These are phyloP conservation scores for Pandemis cinnamomeana DNA, from an alignment of 2,888 invertebrate genomes.

Conservation along the genomic window DNA sequence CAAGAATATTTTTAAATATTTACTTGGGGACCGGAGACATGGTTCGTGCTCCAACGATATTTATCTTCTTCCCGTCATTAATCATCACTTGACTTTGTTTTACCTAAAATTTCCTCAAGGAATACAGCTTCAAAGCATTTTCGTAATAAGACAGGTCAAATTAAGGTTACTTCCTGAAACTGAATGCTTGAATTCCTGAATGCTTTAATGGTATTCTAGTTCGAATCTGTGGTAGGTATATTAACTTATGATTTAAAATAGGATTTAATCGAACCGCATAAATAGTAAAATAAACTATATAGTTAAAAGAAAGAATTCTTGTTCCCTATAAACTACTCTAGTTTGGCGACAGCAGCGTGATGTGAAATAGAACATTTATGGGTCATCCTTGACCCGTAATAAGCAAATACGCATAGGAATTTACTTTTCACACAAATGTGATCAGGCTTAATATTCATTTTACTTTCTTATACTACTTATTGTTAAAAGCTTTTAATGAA, in stretches of 20 bases:
- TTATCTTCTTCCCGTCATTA: slow-evolving; percentile 32
- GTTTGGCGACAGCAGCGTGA: slow-evolving; percentile 72
- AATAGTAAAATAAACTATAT: slow-evolving; percentile 63
- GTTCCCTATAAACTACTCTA: slow-evolving; percentile 58
- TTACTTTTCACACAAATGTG: too few species aligned
- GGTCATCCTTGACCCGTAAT: slow-evolving; percentile 2
- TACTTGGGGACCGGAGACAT: not conserved
- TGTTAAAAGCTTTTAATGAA: not conserved
- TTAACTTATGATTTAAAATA: slow-evolving; percentile 43
- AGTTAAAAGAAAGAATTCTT: slow-evolving; percentile 50
- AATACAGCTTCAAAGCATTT: slow-evolving; percentile 29
- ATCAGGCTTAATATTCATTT: too few species aligned
- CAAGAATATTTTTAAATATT: slow-evolving; percentile 14
- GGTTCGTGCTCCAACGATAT: slow-evolving; percentile 13
- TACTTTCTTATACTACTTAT: too few species aligned
- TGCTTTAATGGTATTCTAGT: not conserved
- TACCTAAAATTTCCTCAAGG: slow-evolving; percentile 28
- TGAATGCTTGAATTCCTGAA: slow-evolving; percentile 9
- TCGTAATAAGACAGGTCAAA: slow-evolving; percentile 37
- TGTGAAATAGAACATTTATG: slow-evolving; percentile 52
- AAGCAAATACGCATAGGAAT: slow-evolving; percentile 18
- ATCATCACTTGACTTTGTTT: slow-evolving; percentile 38
- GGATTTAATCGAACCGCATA: slow-evolving; percentile 50
- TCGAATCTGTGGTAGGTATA: slow-evolving; percentile 23
- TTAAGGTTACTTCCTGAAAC: slow-evolving; percentile 35